Evolutionary conservation across 2,797 vertebrate genomes (phyloP).

Genomic region (Sebastiscus tertius): DNA sequence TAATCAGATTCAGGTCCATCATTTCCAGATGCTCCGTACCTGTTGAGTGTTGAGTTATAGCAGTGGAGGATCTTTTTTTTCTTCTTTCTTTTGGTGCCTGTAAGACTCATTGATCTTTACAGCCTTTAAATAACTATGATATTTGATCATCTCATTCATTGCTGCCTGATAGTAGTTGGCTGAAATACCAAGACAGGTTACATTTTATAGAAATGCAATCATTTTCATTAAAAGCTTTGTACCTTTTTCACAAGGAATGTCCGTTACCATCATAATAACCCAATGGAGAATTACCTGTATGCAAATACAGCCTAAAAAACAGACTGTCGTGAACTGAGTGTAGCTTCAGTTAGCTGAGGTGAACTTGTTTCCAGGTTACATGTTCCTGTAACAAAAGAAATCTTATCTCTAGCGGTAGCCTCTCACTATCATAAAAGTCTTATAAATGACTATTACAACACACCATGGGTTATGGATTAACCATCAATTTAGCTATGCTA

Average conservation of each 20-base stretch:
- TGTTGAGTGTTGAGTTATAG: conserved; percentile 1
- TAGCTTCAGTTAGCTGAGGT: background rate
- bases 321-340: background rate
- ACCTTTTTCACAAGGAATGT: background rate
- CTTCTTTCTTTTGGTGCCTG: background rate
- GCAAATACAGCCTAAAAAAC: background rate
- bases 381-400: background rate
- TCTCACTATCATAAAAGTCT: background rate
- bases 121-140: background rate
- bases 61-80: background rate
- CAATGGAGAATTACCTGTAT: background rate
- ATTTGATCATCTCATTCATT: background rate
- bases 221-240: background rate
- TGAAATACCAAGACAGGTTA: background rate
- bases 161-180: background rate
- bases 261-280: background rate
- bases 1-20: conserved; percentile 1
- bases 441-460: background rate
- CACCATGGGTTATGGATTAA: background rate
- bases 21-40: conserved; percentile 47
- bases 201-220: background rate
- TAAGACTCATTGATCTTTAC: background rate
- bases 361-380: background rate
- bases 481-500: background rate
- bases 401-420: background rate